phyloP scores from a whole-genome alignment of 2,113 vertebrate genomes.

The Sander lucioperca region DNA sequence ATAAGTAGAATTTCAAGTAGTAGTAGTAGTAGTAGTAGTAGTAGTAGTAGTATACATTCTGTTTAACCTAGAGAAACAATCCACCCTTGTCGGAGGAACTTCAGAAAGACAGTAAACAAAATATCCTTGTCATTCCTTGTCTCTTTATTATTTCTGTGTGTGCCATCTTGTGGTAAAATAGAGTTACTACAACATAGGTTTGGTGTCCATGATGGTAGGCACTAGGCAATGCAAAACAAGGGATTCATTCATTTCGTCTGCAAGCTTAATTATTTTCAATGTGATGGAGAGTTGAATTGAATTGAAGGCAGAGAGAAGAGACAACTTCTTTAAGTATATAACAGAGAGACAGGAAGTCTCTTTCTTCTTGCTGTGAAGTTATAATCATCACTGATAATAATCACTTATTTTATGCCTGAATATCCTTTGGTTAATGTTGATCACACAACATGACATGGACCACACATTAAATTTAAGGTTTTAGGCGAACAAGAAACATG shows the following conservation, averaged over 20 bases:
- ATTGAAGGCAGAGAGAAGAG: slow-evolving; percentile 10
- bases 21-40: background rate
- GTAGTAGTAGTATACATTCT: background rate
- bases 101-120: slow-evolving; percentile 7
- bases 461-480: background rate
- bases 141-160: slow-evolving; percentile 20
- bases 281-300: background rate
- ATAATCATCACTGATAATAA: background rate
- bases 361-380: slow-evolving; percentile 6
- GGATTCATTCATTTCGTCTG: background rate
- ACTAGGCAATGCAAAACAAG: background rate
- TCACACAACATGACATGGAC: slow-evolving; percentile 1
- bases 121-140: background rate
- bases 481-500: background rate
- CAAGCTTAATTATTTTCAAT: background rate
- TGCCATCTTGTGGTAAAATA: slow-evolving; percentile 72
- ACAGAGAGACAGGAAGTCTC: background rate
- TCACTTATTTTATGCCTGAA: slow-evolving; percentile 1
- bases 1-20: background rate
- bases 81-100: background rate
- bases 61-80: slow-evolving; percentile 10
- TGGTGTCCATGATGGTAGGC: background rate
- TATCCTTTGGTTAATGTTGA: background rate
- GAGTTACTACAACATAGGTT: slow-evolving; percentile 51
- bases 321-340: background rate